phyloP scores from a whole-genome alignment of 2,888 invertebrate species.

The Lydus trimaculatus region DNA sequence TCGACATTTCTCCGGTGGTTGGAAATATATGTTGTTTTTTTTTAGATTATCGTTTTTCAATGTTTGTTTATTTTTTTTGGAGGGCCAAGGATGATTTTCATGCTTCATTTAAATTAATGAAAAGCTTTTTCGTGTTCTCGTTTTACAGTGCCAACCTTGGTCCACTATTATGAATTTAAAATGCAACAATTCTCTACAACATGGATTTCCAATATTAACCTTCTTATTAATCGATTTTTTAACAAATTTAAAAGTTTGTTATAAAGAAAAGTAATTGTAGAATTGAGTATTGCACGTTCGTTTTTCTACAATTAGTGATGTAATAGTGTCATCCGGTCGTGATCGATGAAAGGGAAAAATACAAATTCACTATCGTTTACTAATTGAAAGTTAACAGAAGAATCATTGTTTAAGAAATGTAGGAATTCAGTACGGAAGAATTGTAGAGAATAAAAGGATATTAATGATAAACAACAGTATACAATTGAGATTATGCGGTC shows the following conservation, averaged over 20 bases:
- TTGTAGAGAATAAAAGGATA: background rate
- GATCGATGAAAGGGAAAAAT: constrained; percentile 1
- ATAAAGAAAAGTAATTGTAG: background rate
- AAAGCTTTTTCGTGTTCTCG: background rate
- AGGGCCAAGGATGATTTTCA: background rate
- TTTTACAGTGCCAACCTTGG: background rate
- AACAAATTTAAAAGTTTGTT: background rate
- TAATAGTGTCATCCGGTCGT: background rate
- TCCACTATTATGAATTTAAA: background rate
- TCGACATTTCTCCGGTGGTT: too few relatives aligned
- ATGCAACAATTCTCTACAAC: background rate
- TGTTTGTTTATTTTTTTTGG: background rate
- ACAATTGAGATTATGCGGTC: constrained; percentile 56
- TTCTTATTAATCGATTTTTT: background rate
- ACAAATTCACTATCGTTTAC: background rate
- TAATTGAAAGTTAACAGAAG: background rate
- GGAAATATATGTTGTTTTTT: too few relatives aligned
- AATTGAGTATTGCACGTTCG: background rate
- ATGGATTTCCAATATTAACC: background rate
- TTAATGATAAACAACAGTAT: constrained; percentile 32
- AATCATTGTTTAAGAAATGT: background rate
- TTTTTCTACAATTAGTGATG: background rate
- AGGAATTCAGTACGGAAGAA: background rate
- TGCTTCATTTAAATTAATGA: background rate
- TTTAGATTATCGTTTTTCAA: too few relatives aligned